Evolutionary conservation across 2,888 invertebrate genomes (phyloP).

Genomic region (Euplexia lucipara): DNA sequence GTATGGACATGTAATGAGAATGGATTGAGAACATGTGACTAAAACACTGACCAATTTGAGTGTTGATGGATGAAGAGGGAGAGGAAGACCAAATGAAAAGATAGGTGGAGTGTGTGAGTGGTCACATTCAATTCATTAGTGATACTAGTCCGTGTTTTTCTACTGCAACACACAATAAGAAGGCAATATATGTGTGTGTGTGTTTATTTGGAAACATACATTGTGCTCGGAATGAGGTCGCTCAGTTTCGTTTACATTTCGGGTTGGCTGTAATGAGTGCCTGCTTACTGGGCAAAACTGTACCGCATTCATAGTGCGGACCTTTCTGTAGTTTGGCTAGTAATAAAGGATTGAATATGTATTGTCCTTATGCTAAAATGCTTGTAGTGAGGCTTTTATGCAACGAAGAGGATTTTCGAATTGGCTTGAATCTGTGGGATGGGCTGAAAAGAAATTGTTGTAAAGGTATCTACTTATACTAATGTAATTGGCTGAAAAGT

Average conservation of each 20-base stretch:
- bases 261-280: slow-evolving; percentile 48
- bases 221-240: slow-evolving; percentile 48
- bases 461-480: no score
- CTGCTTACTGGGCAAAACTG: slow-evolving; percentile 26
- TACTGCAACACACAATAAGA: slow-evolving; percentile 17
- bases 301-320: slow-evolving; percentile 28
- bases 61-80: no score
- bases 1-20: no score
- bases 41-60: no score
- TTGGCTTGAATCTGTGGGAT: no score
- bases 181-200: slow-evolving; percentile 24
- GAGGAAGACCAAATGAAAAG: no score
- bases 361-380: not conserved
- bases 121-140: not conserved
- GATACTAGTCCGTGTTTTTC: not conserved
- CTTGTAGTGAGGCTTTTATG: not conserved
- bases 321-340: not conserved
- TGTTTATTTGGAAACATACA: slow-evolving; percentile 43
- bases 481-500: no score
- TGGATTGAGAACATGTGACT: no score
- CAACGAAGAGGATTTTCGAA: not conserved
- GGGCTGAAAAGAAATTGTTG: no score
- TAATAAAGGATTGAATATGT: not conserved
- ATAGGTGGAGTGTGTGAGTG: no score
- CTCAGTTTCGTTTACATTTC: slow-evolving; percentile 45